Conservation (phyloP, 2,797 vertebrate species). For the Morelia viridis region DNA sequence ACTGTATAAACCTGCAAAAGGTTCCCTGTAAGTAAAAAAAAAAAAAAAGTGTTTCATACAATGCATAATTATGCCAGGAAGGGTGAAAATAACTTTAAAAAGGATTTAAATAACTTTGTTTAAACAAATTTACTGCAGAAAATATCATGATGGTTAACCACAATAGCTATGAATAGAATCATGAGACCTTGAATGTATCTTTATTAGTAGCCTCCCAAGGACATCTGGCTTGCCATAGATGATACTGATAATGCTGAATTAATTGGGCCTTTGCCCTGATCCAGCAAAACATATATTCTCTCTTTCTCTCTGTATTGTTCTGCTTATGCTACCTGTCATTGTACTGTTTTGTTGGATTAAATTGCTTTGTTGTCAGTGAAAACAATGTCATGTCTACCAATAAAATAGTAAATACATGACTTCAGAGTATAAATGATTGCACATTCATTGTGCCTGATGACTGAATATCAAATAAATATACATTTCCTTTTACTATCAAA, state of each 20-base stretch:
- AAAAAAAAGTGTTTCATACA: background rate
- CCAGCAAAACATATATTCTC: background rate
- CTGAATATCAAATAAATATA: background rate
- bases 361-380: background rate
- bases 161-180: background rate
- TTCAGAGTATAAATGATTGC: conserved; percentile 5
- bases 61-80: background rate
- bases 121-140: background rate
- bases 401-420: background rate
- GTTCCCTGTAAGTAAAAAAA: background rate
- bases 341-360: background rate
- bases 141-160: background rate
- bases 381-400: conserved; percentile 10
- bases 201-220: background rate
- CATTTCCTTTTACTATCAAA: background rate
- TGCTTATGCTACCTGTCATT: background rate
- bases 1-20: background rate
- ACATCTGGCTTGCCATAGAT: background rate
- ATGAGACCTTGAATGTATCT: background rate
- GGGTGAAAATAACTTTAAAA: background rate
- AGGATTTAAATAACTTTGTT: background rate
- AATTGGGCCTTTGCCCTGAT: background rate
- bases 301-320: background rate
- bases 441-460: conserved; percentile 7
- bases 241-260: background rate